Base-by-base conservation (phyloP, 2,888 invertebrate genomes). In the Drosophila rellima region DNA sequence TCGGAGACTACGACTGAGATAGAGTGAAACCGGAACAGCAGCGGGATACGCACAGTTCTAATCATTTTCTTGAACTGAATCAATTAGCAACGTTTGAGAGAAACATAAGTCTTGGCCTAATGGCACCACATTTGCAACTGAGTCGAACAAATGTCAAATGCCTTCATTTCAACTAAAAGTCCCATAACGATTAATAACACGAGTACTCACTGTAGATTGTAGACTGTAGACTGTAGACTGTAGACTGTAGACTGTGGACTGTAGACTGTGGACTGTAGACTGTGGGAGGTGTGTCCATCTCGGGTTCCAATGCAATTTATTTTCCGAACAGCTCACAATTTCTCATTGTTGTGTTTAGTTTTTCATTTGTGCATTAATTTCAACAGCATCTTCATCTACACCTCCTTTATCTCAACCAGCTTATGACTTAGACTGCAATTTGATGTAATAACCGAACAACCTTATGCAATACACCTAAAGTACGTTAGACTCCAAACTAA, bases 271-370 rank as follows among this genome's bases (percentile, higher is more conserved):
- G 13, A 11, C 29, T 29, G 29, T 29, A 11, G 31, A n/a, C 39
- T 29, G 20, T 48, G 69, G 64, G 70, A 82, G 86, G 80, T 76
- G 86, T 79, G 82, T 73, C 64, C 72, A 51, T 3, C 57, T 40
- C 61, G 47, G 55, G 18, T 26, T 48, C 26, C 50, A 73, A 68
- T 56, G 45, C 45, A 63, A 68, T 60, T 63, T 60, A 26, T 73
- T 73, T 72, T 31, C 15, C 50, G 45, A 57, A 48, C 47, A 18
- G 56, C 39, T 55, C 44, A 31, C 35, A 13, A 63, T 63, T 75
- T 68, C 60, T 63, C 69, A 68, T 72, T 74, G 45, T 52, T 71
- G 48, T 20, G 55, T 35, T 54, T 15, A 23, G 6, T 26, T 69
- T 56, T 33, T n/a, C 48, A 50, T 61, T 57, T 40, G 7, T 50